phyloP scores from a whole-genome alignment of 2,113 vertebrate species.

The Scatophagus argus region DNA sequence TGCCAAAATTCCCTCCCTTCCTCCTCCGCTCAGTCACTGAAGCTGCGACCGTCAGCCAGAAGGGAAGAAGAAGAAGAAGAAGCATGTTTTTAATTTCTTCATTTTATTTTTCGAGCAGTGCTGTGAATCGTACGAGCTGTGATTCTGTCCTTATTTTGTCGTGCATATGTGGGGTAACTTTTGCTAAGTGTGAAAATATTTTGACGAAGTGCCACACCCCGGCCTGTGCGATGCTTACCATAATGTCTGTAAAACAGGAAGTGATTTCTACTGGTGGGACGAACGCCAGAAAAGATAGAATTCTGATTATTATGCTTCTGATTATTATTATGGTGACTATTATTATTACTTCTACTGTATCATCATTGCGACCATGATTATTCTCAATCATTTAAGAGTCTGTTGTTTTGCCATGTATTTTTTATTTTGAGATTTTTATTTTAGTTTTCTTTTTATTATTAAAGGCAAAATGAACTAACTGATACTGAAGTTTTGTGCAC shows the following conservation, averaged over 20 bases:
- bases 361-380: conserved; percentile 78
- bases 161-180: conserved; percentile 77
- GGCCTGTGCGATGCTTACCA: conserved; percentile 70
- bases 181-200: conserved; percentile 79
- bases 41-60: conserved; percentile 28
- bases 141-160: conserved; percentile 70
- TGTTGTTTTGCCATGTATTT: conserved; percentile 78
- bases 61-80: conserved; percentile 36
- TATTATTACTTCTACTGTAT: conserved; percentile 73
- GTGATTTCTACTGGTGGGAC: conserved; percentile 61
- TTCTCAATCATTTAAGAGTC: conserved; percentile 78
- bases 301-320: conserved; percentile 65
- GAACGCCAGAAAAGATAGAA: conserved; percentile 49
- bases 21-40: background rate
- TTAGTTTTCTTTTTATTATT: conserved; percentile 83
- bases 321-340: conserved; percentile 66
- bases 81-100: conserved; percentile 53
- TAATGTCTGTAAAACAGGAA: conserved; percentile 71
- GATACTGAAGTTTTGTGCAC: background rate
- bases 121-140: conserved; percentile 78
- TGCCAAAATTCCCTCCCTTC: conserved; percentile 16
- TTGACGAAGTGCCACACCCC: conserved; percentile 76
- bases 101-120: conserved; percentile 59
- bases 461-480: conserved; percentile 80
- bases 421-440: conserved; percentile 83